These are phyloP conservation scores for Phylloscopus trochilus DNA, from an alignment of 2,113 vertebrate genomes.

Conservation along the genomic window DNA sequence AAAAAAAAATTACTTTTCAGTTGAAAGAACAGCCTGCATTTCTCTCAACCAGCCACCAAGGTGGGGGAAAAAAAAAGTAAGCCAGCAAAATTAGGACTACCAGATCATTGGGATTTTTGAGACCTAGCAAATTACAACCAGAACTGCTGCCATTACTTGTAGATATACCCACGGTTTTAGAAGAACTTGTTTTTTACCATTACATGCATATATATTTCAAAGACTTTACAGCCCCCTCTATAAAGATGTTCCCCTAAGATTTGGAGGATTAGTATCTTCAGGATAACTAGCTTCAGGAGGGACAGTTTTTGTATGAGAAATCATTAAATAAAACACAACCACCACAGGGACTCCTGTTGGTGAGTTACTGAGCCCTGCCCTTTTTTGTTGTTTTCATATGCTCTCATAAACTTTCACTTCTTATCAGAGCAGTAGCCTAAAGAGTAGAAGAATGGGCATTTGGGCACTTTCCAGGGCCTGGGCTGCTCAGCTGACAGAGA, in stretches of 20 bases:
- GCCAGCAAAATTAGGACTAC: neutral
- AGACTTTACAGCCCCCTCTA: neutral
- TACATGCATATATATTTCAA: neutral
- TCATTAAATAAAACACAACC: neutral
- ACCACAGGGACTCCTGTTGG: neutral
- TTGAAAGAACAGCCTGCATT: neutral
- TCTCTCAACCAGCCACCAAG: neutral
- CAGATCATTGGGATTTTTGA: neutral
- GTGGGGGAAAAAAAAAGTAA: accelerated
- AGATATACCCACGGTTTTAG: neutral
- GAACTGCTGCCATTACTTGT: neutral
- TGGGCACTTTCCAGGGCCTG: neutral
- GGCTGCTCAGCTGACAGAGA: neutral
- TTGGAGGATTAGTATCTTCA: neutral
- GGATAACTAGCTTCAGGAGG: neutral
- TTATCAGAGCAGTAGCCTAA: neutral
- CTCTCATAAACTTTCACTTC: neutral
- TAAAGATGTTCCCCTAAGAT: neutral
- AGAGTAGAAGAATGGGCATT: neutral
- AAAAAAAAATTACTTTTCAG: neutral
- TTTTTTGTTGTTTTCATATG: neutral
- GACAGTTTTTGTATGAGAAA: neutral
- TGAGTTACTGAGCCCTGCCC: neutral
- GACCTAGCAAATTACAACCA: neutral
- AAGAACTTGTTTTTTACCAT: neutral